Evolutionary conservation across 1,140 invertebrate genomes (phyloP), one percentile per base, ranked within the genome.

Genomic region (Lasioglossum albipes): DNA sequence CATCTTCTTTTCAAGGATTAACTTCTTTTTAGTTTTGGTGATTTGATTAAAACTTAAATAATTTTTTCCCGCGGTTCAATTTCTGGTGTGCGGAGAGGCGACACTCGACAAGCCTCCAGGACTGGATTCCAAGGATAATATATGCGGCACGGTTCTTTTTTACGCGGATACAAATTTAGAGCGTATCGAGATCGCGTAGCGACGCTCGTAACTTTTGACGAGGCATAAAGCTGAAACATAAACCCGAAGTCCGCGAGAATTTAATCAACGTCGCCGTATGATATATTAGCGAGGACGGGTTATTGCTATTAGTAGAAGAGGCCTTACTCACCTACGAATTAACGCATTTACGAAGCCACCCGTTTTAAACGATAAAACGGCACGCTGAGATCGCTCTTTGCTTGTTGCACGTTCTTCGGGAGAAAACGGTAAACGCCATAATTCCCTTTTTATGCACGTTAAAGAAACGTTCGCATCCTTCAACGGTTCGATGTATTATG

Each of bases 241-340:
- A 79, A 79, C 76, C 69, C 20, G 41, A 79, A 79, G 62, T 74
- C 22, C 41, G 62, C 70, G 70, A 68, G 71, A 80, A 85, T 85
- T 84, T 84, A 84, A 85, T 85, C 83, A 76, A 85, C 80, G 84
- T 84, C 75, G 72, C 49, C 22, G 57, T 45, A 68, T 64, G 78
- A 85, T 72, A 85, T 85, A 85, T 75, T 66, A 45, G 59, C 78
- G 54, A 54, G 66, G 77, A 85, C 83, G 82, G 70, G 79, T 85
- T 83, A 84, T 79, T 80, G 52, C 62, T 79, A 84, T 85, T 84
- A 85, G 75, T 57, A 62, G 84, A 64, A 81, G 83, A 85, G 13
- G 68, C 22, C 57, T 69, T 81, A 2, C 73, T 36, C 69, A 66
- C 62, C 70, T 74, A 66, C 68, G 75, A 69, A 74, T 81, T 84